phyloP scores from a whole-genome alignment of 2,797 vertebrate species.

The Nannoperca obscura region DNA sequence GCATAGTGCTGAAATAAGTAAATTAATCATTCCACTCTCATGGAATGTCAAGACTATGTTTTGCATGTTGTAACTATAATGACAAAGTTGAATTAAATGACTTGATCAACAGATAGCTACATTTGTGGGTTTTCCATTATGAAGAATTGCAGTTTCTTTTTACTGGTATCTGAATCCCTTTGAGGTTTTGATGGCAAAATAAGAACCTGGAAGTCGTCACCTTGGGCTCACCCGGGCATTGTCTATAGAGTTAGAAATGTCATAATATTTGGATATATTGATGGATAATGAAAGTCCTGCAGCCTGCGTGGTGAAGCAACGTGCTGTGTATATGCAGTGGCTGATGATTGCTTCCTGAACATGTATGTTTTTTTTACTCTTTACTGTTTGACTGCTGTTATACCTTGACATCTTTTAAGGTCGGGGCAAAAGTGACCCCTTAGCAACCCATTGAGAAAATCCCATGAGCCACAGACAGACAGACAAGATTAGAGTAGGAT shows the following conservation, averaged over 20 bases:
- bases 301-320: not conserved
- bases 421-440: too few species aligned
- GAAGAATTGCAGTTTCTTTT: not conserved
- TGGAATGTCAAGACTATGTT: not conserved
- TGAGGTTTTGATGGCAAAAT: not conserved
- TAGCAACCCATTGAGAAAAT: too few species aligned
- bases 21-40: not conserved
- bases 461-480: too few species aligned
- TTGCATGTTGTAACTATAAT: not conserved
- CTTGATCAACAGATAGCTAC: not conserved
- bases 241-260: not conserved
- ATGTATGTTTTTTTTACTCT: too few species aligned
- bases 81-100: not conserved
- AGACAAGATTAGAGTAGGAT: too few species aligned
- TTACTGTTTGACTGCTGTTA: not conserved
- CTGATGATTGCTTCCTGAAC: not conserved
- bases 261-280: not conserved
- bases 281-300: not conserved
- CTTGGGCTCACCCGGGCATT: not conserved
- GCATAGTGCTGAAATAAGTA: not conserved
- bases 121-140: not conserved
- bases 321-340: not conserved
- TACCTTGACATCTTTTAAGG: too few species aligned
- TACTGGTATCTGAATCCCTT: not conserved
- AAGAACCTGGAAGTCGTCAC: not conserved